A percentile compares a stretch with the other conserved stretches of the same genome.
Evolutionary conservation across 2,888 invertebrate species (phyloP).

Genomic region (Meiosimyza decipiens): DNA sequence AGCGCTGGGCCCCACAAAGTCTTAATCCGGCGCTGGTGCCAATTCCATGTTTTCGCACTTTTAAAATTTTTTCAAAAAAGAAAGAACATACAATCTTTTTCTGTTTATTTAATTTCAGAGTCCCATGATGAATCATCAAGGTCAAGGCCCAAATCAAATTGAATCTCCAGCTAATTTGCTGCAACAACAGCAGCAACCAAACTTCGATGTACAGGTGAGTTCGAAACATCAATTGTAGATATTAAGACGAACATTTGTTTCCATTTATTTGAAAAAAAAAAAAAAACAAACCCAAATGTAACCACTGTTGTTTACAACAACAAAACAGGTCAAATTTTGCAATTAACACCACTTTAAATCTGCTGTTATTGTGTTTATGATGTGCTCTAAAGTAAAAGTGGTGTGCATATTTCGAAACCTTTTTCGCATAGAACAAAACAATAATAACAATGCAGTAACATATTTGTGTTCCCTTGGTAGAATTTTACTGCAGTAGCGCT

Average conservation of each 20-base stretch:
- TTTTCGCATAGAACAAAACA: no score
- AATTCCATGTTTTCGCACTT: no score
- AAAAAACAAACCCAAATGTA: no score
- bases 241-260: background rate
- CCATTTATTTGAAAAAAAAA: no score
- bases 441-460: background rate
- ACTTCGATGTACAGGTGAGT: conserved; percentile 84
- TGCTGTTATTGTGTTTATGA: background rate
- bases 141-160: conserved; percentile 65
- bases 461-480: background rate
- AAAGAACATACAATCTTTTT: no score
- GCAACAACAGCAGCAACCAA: conserved; percentile 78
- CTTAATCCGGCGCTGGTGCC: no score
- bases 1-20: no score
- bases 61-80: no score
- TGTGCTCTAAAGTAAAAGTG: no score
- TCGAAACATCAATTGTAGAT: background rate
- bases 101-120: conserved; percentile 53
- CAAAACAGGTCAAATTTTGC: conserved; percentile 10
- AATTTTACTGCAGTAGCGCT: background rate
- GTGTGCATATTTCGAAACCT: no score
- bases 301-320: background rate
- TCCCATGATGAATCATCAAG: conserved; percentile 67
- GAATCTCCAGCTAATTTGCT: conserved; percentile 69
- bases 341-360: background rate